Evolutionary conservation across 2,797 vertebrate genomes (phyloP), one percentile per base, ranked within the genome.

Genomic region (Dallia pectoralis): DNA sequence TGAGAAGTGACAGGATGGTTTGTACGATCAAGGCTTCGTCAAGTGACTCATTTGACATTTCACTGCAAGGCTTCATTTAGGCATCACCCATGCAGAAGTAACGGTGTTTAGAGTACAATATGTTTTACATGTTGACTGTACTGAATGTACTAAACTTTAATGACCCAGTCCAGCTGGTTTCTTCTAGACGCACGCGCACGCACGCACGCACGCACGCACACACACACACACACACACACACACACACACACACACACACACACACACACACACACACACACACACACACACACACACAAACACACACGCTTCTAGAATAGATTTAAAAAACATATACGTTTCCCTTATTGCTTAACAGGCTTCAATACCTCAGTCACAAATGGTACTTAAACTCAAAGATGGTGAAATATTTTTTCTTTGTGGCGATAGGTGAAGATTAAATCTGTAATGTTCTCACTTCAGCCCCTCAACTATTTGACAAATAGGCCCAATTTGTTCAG

Each of bases 41-140:
- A 19, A 32, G 61, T 63, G 61, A 32, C 61, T 63, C 61, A 63
- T 63, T 63, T 63, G 61, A 30, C 61, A 63, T 63, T 63, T 32
- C 15, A 32, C 61, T 32, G 30, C 7, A 63, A 63, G 29, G 61
- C 61, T 19, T 32, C 61, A 9, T 44, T 67, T 22, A 25, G 19
- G 36, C 65, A 44, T 25, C 36, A 25, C n/a, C 65, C 33, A 67
- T 14, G 65, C 36, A 67, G 18, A 30, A 32, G 61, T 32, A 63
- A 63, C 61, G 4, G 14, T 18, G 61, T 30, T 63, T 18, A 32
- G 16, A 18, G 16, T 63, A 30, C 15, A 16, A 32, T 56, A 56
- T 25, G 53, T 56, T 25, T 32, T 63, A 29, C 27, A 63, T 30
- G 16, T 63, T 30, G 27, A 63, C 15, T 63, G 16, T 16, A 63